A percentile compares a stretch with the other conserved stretches of the same genome.
These are phyloP conservation scores for Phania funesta DNA, from an alignment of 2,888 invertebrate species.

Conservation along the genomic window DNA sequence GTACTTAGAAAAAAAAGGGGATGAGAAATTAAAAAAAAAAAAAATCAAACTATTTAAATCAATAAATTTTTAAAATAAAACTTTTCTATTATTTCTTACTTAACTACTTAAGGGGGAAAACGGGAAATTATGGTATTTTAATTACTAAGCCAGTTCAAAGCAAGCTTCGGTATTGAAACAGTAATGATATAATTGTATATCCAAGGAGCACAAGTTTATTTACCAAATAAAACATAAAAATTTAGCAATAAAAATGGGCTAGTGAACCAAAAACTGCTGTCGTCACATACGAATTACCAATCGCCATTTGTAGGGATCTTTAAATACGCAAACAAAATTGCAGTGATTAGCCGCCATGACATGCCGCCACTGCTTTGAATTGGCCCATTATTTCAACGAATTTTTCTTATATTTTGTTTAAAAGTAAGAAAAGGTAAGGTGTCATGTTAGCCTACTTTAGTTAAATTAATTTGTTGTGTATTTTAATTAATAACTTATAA, in stretches of 20 bases:
- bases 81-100: conserved; percentile 31
- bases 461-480: conserved; percentile 19
- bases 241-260: too few species aligned
- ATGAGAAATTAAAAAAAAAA: not conserved
- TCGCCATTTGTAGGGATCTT: too few species aligned
- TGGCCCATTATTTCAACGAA: not conserved
- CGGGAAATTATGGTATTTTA: not conserved
- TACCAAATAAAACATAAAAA: too few species aligned
- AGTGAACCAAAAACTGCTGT: too few species aligned
- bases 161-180: too few species aligned
- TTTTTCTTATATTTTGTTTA: conserved; percentile 9
- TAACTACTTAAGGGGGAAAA: conserved; percentile 18
- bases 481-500: conserved; percentile 40
- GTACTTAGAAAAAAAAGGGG: not conserved
- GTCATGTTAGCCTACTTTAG: not conserved
- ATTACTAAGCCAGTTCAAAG: too few species aligned
- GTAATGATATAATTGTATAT: too few species aligned
- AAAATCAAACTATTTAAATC: not conserved
- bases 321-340: too few species aligned
- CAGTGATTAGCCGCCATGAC: too few species aligned
- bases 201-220: too few species aligned
- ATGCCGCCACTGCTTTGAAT: too few species aligned
- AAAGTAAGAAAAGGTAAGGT: not conserved
- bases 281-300: too few species aligned
- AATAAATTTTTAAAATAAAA: not conserved